A percentile compares a stretch with the other conserved stretches of the same genome.
Conservation (phyloP, 1,140 invertebrate genomes). For the Ridgeia piscesae region DNA sequence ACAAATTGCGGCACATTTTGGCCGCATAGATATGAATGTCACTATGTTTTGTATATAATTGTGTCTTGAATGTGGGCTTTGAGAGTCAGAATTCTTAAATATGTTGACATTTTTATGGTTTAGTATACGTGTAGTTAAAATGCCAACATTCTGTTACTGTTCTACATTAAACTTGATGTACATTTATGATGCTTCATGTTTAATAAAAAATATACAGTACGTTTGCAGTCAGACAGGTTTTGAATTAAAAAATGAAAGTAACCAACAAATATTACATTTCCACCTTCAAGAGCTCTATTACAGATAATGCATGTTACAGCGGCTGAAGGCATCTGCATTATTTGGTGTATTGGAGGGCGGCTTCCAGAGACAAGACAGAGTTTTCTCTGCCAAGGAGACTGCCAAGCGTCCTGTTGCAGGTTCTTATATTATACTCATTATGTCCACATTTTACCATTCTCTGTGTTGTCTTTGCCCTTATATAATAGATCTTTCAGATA, state of each 20-base stretch:
- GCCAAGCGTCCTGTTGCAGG: conserved; percentile 59
- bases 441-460: neutral
- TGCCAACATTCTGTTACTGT: no score
- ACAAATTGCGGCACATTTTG: neutral
- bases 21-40: no score
- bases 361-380: conserved; percentile 61
- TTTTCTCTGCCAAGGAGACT: conserved; percentile 64
- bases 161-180: no score
- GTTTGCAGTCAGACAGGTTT: no score
- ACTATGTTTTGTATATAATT: neutral
- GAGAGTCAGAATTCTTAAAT: no score
- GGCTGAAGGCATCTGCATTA: conserved; percentile 55
- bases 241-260: no score
- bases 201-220: no score
- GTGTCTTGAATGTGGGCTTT: conserved; percentile 36
- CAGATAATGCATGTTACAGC: conserved; percentile 33
- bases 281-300: no score
- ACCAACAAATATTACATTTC: no score
- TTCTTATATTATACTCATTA: conserved; percentile 28
- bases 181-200: no score
- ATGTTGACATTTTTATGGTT: no score
- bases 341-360: conserved; percentile 77
- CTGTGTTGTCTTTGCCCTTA: neutral
- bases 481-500: neutral
- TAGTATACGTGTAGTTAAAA: no score